phyloP scores from a whole-genome alignment of 1,140 invertebrate genomes.

The Lerema accius region DNA sequence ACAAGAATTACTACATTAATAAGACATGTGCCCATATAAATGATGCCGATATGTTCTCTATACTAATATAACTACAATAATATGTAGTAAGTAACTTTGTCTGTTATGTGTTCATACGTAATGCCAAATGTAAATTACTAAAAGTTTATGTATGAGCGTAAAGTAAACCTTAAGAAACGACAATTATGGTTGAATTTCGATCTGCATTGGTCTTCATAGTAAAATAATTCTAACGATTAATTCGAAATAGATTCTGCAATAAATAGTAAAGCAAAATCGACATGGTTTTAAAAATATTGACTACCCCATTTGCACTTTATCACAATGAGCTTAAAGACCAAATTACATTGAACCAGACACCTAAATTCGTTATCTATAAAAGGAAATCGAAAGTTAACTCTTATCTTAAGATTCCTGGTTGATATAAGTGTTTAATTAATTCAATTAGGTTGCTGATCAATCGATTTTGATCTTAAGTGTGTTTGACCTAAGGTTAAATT shows the following conservation, averaged over 20 bases:
- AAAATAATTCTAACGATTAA: background rate
- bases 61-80: no score
- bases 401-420: constrained; percentile 23
- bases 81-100: no score
- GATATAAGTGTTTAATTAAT: constrained; percentile 24
- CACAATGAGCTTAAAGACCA: background rate
- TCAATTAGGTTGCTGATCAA: background rate
- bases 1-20: no score
- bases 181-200: no score
- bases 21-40: no score
- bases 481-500: background rate
- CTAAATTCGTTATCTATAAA: constrained; percentile 2
- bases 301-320: background rate
- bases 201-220: background rate
- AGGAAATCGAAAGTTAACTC: constrained; percentile 17
- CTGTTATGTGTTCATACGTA: no score
- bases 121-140: no score
- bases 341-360: background rate
- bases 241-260: background rate
- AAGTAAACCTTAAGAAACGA: no score
- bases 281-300: background rate
- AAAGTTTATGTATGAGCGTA: no score
- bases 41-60: no score
- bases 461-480: constrained; percentile 4
- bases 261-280: background rate